These are phyloP conservation scores for Ceriagrion tenellum DNA, from an alignment of 2,888 invertebrate genomes.

Conservation along the genomic window DNA sequence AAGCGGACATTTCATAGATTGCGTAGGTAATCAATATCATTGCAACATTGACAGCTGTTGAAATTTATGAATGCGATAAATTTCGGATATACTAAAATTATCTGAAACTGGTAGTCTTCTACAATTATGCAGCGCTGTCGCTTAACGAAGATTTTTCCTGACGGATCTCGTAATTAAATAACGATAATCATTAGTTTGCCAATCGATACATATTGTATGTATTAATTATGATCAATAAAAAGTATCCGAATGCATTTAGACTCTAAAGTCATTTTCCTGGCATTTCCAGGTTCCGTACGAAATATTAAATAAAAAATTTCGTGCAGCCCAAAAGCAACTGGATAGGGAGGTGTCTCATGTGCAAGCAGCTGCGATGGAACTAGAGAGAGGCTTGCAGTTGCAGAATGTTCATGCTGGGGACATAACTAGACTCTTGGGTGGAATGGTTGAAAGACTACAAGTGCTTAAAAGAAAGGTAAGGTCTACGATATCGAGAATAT, in stretches of 20 bases:
- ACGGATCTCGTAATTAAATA: background rate
- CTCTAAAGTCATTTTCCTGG: slow-evolving; percentile 41
- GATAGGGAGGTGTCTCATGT: slow-evolving; percentile 96
- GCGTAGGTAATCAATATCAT: slow-evolving; percentile 62
- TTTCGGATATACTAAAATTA: background rate
- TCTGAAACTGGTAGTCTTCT: background rate
- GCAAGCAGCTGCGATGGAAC: slow-evolving; percentile 87
- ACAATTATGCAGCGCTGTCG: background rate
- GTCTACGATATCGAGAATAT: background rate
- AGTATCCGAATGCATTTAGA: background rate
- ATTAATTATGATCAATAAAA: background rate
- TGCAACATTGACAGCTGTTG: slow-evolving; percentile 46
- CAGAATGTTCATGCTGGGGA: slow-evolving; percentile 83
- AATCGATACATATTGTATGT: background rate
- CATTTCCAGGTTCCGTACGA: slow-evolving; percentile 94
- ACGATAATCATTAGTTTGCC: background rate
- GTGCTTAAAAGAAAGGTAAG: slow-evolving; percentile 91
- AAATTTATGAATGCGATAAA: background rate
- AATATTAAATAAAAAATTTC: slow-evolving; percentile 97
- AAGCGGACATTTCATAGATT: slow-evolving; percentile 58
- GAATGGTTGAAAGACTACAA: slow-evolving; percentile 92
- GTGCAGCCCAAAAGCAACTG: slow-evolving; percentile 95
- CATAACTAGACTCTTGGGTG: slow-evolving; percentile 89
- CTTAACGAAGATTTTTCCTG: background rate
- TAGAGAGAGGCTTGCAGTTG: slow-evolving; percentile 87